Conservation (phyloP, 2,797 vertebrate genomes). For the Pteropus rufus region DNA sequence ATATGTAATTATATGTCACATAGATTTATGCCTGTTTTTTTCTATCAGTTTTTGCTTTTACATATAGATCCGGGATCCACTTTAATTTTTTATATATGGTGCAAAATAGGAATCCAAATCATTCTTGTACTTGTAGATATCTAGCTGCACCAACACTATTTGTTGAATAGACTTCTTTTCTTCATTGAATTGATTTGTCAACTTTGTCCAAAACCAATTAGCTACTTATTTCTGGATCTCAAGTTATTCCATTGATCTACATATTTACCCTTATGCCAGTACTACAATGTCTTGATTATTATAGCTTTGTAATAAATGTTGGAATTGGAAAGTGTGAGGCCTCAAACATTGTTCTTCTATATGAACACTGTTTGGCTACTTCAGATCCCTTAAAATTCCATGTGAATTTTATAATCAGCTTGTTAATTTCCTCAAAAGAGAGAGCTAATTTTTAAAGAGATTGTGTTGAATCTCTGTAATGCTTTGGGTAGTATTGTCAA, state of each 20-base stretch:
- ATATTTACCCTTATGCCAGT: background rate
- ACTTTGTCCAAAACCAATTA: background rate
- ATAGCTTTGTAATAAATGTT: background rate
- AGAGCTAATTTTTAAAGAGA: background rate
- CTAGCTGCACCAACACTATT: background rate
- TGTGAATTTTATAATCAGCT: background rate
- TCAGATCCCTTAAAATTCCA: background rate
- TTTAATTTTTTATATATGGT: background rate
- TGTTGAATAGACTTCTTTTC: background rate
- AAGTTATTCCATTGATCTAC: background rate
- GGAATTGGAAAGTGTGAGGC: background rate
- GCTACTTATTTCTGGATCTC: background rate
- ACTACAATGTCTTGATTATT: background rate
- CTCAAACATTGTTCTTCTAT: background rate
- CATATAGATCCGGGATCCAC: background rate
- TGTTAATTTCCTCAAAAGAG: background rate
- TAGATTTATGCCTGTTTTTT: background rate
- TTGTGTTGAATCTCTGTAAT: background rate
- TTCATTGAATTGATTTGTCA: background rate
- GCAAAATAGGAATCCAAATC: background rate
- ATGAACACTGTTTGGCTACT: background rate
- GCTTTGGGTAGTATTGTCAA: background rate
- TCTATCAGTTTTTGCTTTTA: background rate
- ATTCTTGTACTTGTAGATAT: background rate
- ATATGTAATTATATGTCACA: background rate